Conservation (phyloP, 2,888 invertebrate genomes). For the Lasioglossum lativentre region DNA sequence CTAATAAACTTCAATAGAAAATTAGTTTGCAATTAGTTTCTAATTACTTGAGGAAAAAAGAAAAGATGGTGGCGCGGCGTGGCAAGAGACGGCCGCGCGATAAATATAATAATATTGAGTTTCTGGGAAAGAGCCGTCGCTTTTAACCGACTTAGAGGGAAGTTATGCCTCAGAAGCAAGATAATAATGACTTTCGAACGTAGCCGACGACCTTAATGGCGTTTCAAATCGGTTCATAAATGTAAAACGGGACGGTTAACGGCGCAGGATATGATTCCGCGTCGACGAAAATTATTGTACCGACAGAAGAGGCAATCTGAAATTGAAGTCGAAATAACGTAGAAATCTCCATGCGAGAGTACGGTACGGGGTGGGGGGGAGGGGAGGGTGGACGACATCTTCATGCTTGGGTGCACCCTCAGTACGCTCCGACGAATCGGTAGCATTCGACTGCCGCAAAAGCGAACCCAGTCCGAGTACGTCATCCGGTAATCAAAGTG, state of each 20-base stretch:
- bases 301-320: conserved; percentile 44
- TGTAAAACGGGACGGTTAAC: conserved; percentile 45
- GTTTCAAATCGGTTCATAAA: conserved; percentile 40
- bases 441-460: conserved; percentile 71
- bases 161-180: not conserved
- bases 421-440: conserved; percentile 66
- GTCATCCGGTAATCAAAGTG: conserved; percentile 82
- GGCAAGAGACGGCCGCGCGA: not conserved
- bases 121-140: not conserved
- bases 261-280: conserved; percentile 40
- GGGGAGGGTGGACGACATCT: conserved; percentile 62
- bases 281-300: conserved; percentile 53
- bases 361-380: not conserved
- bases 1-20: conserved; percentile 6
- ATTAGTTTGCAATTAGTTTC: not conserved
- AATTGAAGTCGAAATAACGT: conserved; percentile 70
- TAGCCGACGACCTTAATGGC: not conserved
- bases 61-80: not conserved
- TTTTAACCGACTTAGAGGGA: not conserved
- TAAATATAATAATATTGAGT: conserved; percentile 4
- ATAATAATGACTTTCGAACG: conserved; percentile 25
- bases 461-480: conserved; percentile 71
- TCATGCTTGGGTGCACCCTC: conserved; percentile 70
- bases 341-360: conserved; percentile 51
- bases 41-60: not conserved